Evolutionary conservation across 2,113 vertebrate species (phyloP), one percentile per base, ranked within the genome.

Genomic region (Scomber japonicus): DNA sequence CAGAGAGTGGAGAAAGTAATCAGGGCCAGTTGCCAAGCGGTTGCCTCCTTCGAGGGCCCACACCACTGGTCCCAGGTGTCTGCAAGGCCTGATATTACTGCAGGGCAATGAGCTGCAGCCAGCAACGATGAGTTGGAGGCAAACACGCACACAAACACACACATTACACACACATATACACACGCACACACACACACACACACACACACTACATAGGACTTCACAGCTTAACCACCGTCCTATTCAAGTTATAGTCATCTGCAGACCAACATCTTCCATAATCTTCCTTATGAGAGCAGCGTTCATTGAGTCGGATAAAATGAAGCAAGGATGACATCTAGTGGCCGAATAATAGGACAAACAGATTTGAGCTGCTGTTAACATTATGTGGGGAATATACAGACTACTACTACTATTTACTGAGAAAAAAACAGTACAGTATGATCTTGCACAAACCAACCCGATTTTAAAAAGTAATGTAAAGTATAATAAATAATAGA

Each of bases 81-180:
- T 89, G 77, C 51, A 61, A 40, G 91, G 55, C 68, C 85, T 86
- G 89, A 89, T 86, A 93, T 94, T 93, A 91, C 91, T 85, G 90
- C 87, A 54, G 88, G 90, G 90, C 93, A 94, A 93, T 94, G 93
- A 93, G 91, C 92, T 95, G 91, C 83, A 88, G 82, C 89, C 84
- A 82, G 88, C 55, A 27, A 78, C 84, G 72, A 87, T 86, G 83
- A 89, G 80, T 86, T 53, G 50, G 69, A 64, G 78, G 35, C 35
- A 7, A 40, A 40, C 35, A 40, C 21, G 50, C 21, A 48, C 50
- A 59, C 73, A 63, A 30, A 12, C 24, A 60, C 46, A 57, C 60
- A 64, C 21, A 21, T 21, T 21, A 24, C 63, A 60, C 27, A 68
- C 44, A 50, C 7, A 44, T 59, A 73, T 62, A 55, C 46, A 55